phyloP scores from a whole-genome alignment of 2,888 invertebrate species.

The Leucophenga maculata region DNA sequence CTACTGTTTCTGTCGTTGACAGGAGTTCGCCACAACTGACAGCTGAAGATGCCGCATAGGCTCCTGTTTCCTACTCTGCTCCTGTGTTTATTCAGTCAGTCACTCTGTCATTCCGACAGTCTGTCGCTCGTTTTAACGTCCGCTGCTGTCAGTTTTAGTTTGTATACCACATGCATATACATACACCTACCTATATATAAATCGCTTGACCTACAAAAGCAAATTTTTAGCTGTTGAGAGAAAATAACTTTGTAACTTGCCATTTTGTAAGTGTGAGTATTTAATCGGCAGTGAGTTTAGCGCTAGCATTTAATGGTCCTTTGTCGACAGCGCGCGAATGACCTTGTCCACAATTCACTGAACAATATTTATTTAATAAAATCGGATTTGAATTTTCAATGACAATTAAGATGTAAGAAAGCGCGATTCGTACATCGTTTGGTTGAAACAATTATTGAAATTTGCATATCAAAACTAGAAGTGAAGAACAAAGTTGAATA shows the following conservation, averaged over 20 bases:
- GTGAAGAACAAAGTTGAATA: too few species aligned
- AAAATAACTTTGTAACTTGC: neutral
- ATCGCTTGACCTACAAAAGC: constrained; percentile 19
- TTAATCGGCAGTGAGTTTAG: neutral
- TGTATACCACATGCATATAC: too few species aligned
- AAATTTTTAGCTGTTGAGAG: neutral
- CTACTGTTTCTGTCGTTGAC: too few species aligned
- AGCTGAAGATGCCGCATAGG: neutral
- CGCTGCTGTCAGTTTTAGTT: too few species aligned
- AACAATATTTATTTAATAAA: too few species aligned
- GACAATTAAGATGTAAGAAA: neutral
- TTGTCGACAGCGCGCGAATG: neutral
- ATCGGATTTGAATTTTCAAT: neutral
- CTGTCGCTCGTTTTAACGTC: too few species aligned
- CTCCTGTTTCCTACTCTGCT: too few species aligned
- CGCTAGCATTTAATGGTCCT: neutral
- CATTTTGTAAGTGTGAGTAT: neutral
- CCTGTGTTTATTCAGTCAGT: too few species aligned
- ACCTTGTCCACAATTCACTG: neutral
- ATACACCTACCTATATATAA: neutral
- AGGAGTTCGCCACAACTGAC: neutral
- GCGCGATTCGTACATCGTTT: too few species aligned
- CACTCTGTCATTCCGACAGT: too few species aligned
- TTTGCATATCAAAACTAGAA: neutral
- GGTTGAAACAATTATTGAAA: neutral